Base-by-base conservation (phyloP, 2,797 vertebrate species). In the Pitangus sulphuratus region DNA sequence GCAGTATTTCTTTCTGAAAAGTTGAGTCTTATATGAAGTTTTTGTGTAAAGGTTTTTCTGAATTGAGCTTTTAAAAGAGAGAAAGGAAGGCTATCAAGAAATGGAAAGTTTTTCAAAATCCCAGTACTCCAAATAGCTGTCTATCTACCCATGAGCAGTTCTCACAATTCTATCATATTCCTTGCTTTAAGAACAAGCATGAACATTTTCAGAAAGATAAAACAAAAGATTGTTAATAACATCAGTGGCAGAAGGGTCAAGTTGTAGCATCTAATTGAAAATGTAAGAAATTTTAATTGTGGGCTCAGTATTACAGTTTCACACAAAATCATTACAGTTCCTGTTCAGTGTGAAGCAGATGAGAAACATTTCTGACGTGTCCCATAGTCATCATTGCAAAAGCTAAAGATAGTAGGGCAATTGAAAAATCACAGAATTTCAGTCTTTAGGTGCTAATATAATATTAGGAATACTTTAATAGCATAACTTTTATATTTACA, bases 251-350 rank as follows among this genome's bases (percentile, higher is more conserved):
- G 31, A 68, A 31, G 7, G 48, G 37, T 92, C 88, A 93, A 64
- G 40, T 25, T 45, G 21, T 42, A 74, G 25, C 22, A 53, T 35
- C 44, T 89, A 82, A 90, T 70, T 78, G 15, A 33, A 70, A 74
- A 10, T 48, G 22, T 83, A 79, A 84, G 75, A 70, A 87, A 57
- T 57, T 31, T 66, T 93, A 84, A 97, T 90, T 92, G 62, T n/a
- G 21, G 71, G 83, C 15, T 89, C 48, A 57, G 18, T 37, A 68
- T 35, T 61, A 37, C 39, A 65, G 16, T 14, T 84, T 57, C 50
- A 62, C 12, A 54, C 8, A 75, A 70, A 82, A 40, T 37, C 18
- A 54, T 37, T 50, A 18, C 19, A 87, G n/a, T 44, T 9, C 31
- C 31, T 80, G 33, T 5, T 78, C 42, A 77, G 33, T 26, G 39